These are phyloP conservation scores for Tinamus guttatus DNA, from an alignment of 2,113 vertebrate species.

Conservation along the genomic window DNA sequence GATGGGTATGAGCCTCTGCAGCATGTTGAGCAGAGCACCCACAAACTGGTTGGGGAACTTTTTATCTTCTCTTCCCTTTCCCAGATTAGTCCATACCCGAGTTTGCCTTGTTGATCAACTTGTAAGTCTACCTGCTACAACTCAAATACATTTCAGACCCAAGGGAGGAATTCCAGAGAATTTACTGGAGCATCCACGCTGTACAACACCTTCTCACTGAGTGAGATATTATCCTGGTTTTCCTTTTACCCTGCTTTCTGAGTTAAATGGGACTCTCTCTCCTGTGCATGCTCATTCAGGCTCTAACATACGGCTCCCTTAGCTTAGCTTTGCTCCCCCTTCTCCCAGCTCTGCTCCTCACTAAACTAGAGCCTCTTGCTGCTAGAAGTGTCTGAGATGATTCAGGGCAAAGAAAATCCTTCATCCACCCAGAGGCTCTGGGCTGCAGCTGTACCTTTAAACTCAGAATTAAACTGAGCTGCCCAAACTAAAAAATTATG, in stretches of 20 bases:
- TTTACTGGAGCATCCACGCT: neutral
- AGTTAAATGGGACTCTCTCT: neutral
- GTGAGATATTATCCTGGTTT: neutral
- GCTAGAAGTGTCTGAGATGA: neutral
- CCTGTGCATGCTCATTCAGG: neutral
- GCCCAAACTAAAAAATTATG: neutral
- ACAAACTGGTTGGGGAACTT: neutral
- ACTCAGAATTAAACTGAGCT: neutral
- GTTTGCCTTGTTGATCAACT: neutral
- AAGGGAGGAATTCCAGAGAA: neutral
- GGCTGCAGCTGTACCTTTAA: neutral
- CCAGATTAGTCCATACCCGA: neutral
- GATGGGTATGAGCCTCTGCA: neutral
- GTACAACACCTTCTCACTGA: neutral
- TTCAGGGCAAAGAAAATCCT: neutral
- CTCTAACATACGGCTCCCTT: neutral
- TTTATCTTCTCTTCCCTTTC: neutral
- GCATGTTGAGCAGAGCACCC: accelerated
- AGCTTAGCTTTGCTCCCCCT: neutral
- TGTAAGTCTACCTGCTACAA: neutral
- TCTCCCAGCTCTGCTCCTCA: neutral
- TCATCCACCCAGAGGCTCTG: neutral
- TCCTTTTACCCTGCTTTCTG: neutral
- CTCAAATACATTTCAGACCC: neutral
- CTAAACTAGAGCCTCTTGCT: neutral